A percentile compares a stretch with the other conserved stretches of the same genome.
These are phyloP conservation scores for Tachysurus vachellii DNA, from an alignment of 2,113 vertebrate genomes.

Conservation along the genomic window DNA sequence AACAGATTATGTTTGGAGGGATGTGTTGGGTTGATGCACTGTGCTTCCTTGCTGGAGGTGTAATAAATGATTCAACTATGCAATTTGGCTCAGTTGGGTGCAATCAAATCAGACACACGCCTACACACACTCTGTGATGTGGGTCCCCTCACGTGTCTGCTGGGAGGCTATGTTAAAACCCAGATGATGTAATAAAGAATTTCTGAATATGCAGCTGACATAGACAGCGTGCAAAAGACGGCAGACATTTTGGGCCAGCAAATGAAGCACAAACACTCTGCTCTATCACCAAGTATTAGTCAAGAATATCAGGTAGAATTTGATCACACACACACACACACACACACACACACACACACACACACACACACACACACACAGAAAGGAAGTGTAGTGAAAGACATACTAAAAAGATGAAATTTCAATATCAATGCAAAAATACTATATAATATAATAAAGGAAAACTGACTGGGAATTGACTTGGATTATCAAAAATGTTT, in stretches of 20 bases:
- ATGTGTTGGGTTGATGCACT: conserved; percentile 36
- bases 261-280: conserved; percentile 31
- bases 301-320: conserved; percentile 48
- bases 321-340: conserved; percentile 49
- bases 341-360: background rate
- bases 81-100: conserved; percentile 36
- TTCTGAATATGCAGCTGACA: conserved; percentile 50
- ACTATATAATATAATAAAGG: background rate
- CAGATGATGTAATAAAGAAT: conserved; percentile 57
- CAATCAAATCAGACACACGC: conserved; percentile 8
- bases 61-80: conserved; percentile 46
- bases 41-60: conserved; percentile 21
- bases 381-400: background rate
- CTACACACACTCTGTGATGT: conserved; percentile 35
- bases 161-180: conserved; percentile 45
- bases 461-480: background rate
- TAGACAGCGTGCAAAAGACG: conserved; percentile 17
- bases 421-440: background rate
- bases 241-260: conserved; percentile 43
- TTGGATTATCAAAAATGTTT: background rate
- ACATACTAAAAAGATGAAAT: background rate
- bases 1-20: conserved; percentile 40
- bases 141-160: conserved; percentile 40
- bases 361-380: background rate
- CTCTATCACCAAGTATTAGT: conserved; percentile 46